A percentile compares a stretch with the other conserved stretches of the same genome.
Evolutionary conservation across 1,140 invertebrate species (phyloP).

Genomic region (Oncopodura yosiiana): DNA sequence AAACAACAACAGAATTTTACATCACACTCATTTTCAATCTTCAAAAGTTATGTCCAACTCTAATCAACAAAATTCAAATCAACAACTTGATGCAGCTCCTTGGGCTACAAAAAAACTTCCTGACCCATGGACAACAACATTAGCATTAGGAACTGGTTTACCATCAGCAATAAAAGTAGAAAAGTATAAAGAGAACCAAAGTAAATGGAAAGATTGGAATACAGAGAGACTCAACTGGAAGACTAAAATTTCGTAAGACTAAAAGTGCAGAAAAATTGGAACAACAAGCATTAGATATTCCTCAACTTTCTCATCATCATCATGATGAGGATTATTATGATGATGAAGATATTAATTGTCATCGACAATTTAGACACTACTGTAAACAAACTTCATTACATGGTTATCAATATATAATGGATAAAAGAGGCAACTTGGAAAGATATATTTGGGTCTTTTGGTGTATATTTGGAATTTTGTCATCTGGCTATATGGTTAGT

Average conservation of each 20-base stretch:
- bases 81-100: too few species aligned
- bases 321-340: too few species aligned
- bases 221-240: background rate
- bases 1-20: too few species aligned
- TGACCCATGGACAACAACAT: too few species aligned
- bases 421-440: conserved; percentile 28
- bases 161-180: too few species aligned
- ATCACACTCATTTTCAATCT: too few species aligned
- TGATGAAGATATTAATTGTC: background rate
- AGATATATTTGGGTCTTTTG: conserved; percentile 35
- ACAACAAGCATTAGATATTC: too few species aligned
- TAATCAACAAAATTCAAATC: too few species aligned
- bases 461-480: conserved; percentile 32
- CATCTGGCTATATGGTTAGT: conserved; percentile 33
- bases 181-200: conserved; percentile 6
- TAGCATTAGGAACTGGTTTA: too few species aligned
- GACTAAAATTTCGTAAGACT: conserved; percentile 11
- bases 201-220: background rate
- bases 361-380: conserved; percentile 20
- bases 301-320: too few species aligned
- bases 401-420: conserved; percentile 33
- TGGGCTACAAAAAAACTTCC: too few species aligned
- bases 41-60: too few species aligned
- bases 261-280: conserved; percentile 11
- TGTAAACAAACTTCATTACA: conserved; percentile 27